Evolutionary conservation across 2,797 vertebrate genomes (phyloP).

Genomic region (Rhabdomys pumilio): DNA sequence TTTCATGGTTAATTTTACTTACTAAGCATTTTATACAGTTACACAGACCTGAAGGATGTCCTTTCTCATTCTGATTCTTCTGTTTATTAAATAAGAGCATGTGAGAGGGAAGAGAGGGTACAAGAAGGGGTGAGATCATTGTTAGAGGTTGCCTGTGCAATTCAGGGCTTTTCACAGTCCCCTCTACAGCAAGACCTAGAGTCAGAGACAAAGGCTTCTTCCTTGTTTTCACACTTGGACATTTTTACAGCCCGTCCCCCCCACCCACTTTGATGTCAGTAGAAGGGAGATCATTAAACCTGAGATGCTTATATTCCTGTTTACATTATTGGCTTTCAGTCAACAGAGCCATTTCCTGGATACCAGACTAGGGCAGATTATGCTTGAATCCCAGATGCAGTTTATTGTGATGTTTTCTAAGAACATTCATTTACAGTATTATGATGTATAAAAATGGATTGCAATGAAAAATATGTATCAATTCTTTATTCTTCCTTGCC

Average conservation of each 20-base stretch:
- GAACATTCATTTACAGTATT: not conserved
- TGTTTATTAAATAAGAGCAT: not conserved
- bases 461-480: not conserved
- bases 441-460: not conserved
- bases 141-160: not conserved
- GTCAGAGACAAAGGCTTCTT: not conserved
- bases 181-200: not conserved
- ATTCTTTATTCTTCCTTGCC: not conserved
- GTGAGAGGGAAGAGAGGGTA: not conserved
- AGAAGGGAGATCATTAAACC: not conserved
- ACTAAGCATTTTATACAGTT: not conserved
- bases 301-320: rapidly evolving
- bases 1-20: not conserved
- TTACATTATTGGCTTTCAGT: not conserved
- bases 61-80: not conserved
- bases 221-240: not conserved
- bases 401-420: rapidly evolving
- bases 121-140: not conserved
- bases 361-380: not conserved
- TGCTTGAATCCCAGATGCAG: not conserved
- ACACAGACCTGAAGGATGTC: not conserved
- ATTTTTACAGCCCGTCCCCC: rapidly evolving
- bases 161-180: not conserved
- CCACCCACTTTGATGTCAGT: no score
- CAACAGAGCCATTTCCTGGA: rapidly evolving